Base-by-base conservation (phyloP, 2,113 vertebrate species). In the Sander vitreus region DNA sequence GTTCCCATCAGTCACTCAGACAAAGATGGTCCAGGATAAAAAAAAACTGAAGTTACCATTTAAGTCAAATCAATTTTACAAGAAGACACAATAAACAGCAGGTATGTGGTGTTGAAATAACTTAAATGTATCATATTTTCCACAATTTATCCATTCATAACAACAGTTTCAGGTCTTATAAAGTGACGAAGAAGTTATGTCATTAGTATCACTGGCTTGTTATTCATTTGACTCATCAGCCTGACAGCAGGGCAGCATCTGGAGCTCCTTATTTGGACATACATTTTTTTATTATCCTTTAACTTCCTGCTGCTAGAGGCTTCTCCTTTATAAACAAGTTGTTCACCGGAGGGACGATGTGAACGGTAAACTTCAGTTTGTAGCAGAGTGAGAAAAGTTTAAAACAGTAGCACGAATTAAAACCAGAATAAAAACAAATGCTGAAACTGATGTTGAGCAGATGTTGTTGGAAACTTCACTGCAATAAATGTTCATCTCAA, bases 251-350 rank as follows among this genome's bases (percentile, higher is more conserved):
- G 9, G 2, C 33, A 2, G 33, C 5, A 18, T 14, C 21, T 65
- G 60, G 33, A 47, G 6, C 14, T 76, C 82, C 82, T 58, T 58
- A 84, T 74, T 27, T 70, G 64, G 57, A 23, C 50, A 57, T 18
- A 2, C 3, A 23, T 1, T 12, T 63, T 6, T 62, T 60, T 33
- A 43, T 15, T 30, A 5, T 55, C 16, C 12, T 2, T 39, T 6
- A 0, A 54, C 59, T 67, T 76, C 66, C 53, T 50, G 21, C 43
- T 39, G 48, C 11, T 13, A 4, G 18, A 30, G 30, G 59, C 4
- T 27, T 82, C 55, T 21, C 8, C 36, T 45, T 71, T 10, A 43
- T 43, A 2, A 43, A 43, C 39, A 43, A 43, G 9, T 43, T 43
- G 39, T 47, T 53, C 16, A 15, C 5, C 5, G 0, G 48, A 43